phyloP scores from a whole-genome alignment of 2,113 vertebrate species.

The Ahaetulla prasina region DNA sequence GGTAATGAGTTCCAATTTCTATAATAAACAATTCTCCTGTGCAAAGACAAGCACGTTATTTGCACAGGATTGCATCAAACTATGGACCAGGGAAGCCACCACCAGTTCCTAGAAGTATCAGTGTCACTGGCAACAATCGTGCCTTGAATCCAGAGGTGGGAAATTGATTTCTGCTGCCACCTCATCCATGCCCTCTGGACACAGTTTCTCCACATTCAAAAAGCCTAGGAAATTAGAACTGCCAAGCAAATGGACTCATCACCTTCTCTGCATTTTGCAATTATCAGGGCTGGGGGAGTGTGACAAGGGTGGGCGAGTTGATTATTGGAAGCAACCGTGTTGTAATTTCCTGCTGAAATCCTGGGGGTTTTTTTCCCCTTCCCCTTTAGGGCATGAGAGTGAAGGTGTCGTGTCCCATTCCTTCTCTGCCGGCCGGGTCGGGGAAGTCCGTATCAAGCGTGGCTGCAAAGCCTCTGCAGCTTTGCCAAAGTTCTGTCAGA shows the following conservation, averaged over 20 bases:
- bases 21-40: background rate
- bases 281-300: background rate
- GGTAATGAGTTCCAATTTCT: no score
- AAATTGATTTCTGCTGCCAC: background rate
- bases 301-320: background rate
- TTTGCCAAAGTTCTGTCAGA: no score
- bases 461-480: no score
- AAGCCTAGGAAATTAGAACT: background rate
- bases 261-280: background rate
- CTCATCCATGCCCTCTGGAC: background rate
- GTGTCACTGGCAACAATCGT: background rate
- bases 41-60: background rate
- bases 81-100: background rate
- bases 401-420: no score
- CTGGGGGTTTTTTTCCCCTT: background rate
- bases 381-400: background rate
- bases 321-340: background rate
- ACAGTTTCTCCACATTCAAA: background rate
- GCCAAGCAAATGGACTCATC: background rate
- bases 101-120: background rate
- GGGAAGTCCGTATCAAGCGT: no score
- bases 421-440: no score
- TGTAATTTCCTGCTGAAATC: background rate
- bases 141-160: background rate
- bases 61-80: background rate